A percentile compares a stretch with the other conserved stretches of the same genome.
phyloP scores from a whole-genome alignment of 2,888 invertebrate genomes.

The Lissonota sp. region DNA sequence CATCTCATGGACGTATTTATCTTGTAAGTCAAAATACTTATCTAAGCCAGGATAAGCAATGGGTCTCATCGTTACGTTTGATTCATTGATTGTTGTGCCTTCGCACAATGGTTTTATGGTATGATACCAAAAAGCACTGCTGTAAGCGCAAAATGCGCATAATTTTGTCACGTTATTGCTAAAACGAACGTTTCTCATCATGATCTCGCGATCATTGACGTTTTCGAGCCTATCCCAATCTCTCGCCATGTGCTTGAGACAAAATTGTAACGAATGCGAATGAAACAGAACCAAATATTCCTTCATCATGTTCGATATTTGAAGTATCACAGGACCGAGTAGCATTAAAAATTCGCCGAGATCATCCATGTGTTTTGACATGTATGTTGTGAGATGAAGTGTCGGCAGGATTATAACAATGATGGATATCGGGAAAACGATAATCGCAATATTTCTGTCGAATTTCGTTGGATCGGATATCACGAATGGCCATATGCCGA shows the following conservation, averaged over 20 bases:
- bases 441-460: slow-evolving; percentile 6
- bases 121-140: slow-evolving; percentile 65
- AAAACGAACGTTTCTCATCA: slow-evolving; percentile 24
- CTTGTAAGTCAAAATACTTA: slow-evolving; percentile 55
- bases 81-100: slow-evolving; percentile 39
- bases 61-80: slow-evolving; percentile 56
- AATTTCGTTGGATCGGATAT: slow-evolving; percentile 1
- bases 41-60: slow-evolving; percentile 47
- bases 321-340: slow-evolving; percentile 24
- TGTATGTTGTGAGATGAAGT: background rate
- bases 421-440: slow-evolving; percentile 6
- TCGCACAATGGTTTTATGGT: slow-evolving; percentile 67
- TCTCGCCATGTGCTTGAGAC: slow-evolving; percentile 30
- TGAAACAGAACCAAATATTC: slow-evolving; percentile 16
- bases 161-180: slow-evolving; percentile 54
- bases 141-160: slow-evolving; percentile 72
- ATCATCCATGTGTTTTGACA: background rate
- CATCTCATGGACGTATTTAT: slow-evolving; percentile 67
- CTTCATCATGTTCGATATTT: slow-evolving; percentile 14
- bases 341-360: slow-evolving; percentile 17
- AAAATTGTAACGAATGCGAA: slow-evolving; percentile 10
- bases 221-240: slow-evolving; percentile 45
- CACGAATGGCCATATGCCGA: slow-evolving; percentile 32
- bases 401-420: background rate
- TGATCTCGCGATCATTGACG: slow-evolving; percentile 28